These are phyloP conservation scores for Steatocranus sp. DNA, from an alignment of 2,797 vertebrate species.

Conservation along the genomic window DNA sequence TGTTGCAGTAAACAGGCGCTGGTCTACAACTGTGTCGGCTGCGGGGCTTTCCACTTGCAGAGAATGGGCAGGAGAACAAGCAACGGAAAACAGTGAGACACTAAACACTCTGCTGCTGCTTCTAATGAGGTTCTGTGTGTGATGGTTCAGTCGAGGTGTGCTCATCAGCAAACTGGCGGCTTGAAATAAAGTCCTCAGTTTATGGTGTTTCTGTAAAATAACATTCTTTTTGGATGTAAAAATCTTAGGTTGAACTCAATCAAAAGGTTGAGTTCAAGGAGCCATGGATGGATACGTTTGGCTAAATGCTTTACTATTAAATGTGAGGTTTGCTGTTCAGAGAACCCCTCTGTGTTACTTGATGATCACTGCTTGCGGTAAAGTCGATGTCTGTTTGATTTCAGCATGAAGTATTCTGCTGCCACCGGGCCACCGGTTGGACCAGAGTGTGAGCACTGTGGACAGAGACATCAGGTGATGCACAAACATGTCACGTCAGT, in stretches of 20 bases:
- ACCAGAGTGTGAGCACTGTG: conserved; percentile 82
- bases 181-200: background rate
- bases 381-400: conserved; percentile 5
- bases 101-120: background rate
- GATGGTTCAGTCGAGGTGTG: background rate
- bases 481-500: background rate
- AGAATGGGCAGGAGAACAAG: conserved; percentile 78
- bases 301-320: background rate
- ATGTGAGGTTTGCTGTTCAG: background rate
- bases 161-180: background rate
- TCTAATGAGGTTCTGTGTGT: background rate
- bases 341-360: background rate
- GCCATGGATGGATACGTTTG: background rate
- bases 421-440: conserved; percentile 84
- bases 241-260: background rate
- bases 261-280: background rate
- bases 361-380: background rate
- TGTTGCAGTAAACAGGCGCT: conserved; percentile 85
- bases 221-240: background rate
- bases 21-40: conserved; percentile 90
- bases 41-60: conserved; percentile 85
- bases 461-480: conserved; percentile 85
- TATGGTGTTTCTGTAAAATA: background rate
- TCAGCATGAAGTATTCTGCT: conserved; percentile 85
- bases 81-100: conserved; percentile 77